Base-by-base conservation (phyloP, 2,888 invertebrate species). In the Tortricodes alternella region DNA sequence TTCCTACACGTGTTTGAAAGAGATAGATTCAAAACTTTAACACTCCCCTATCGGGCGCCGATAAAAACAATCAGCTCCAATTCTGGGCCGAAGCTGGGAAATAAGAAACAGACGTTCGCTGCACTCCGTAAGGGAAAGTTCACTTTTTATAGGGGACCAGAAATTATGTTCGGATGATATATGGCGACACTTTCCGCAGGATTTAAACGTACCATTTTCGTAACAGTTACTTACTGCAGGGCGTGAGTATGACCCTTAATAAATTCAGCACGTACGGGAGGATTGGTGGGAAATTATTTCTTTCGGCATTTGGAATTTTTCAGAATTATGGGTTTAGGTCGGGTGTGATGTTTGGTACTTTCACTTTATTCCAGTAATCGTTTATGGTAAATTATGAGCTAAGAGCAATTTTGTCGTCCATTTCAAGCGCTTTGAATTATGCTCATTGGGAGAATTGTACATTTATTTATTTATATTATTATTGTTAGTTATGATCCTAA, bases 31-130 rank as follows among this genome's bases (percentile, higher is more conserved):
- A 78, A 86, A 56, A 83, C 73, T 82, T 82, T 74, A 71, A 76
- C 76, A 67, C 67, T 64, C 69, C 71, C 68, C 73, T 63, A 69
- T 66, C 60, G 65, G 64, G 62, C 60, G 68, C 74, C 81, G 72
- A 86, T 87, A 88, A 89, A 89, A 89, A 86, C 86, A 89, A 87
- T 88, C 82, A 82, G 79, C 75, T 85, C 71, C 79, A 72, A 76
- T 76, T 73, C 71, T 68, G 69, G 64, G 62, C 64, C 62, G 66
- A 11, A 67, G 67, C 67, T 65, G 68, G 76, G 81, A 86, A 81
- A 89, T 87, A 89, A 85, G 87, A 85, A 87, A 83, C 89, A 89
- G 81, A 79, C 78, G 78, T 63, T 64, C 65, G 53, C 49, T 64
- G 64, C 60, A 61, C 56, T 50, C 43, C 37, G 32, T 50, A 46